These are phyloP conservation scores for Amniataba percoides DNA, from an alignment of 2,797 vertebrate species.

Conservation along the genomic window DNA sequence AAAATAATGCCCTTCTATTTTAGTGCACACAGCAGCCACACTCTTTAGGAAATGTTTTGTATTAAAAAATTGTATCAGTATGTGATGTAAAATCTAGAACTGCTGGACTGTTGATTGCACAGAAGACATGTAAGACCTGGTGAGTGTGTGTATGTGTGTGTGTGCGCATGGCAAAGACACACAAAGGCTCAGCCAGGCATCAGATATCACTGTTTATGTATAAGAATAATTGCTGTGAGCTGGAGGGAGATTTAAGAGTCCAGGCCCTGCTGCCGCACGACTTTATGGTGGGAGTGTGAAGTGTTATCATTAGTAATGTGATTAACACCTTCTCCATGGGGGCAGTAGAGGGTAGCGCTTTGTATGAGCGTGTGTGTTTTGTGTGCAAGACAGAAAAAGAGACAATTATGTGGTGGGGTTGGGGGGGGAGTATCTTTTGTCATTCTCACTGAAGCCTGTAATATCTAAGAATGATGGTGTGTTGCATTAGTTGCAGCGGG, in stretches of 20 bases:
- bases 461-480: conserved; percentile 44
- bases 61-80: neutral
- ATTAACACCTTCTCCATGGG: conserved; percentile 70
- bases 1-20: neutral
- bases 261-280: conserved; percentile 47
- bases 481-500: conserved; percentile 43
- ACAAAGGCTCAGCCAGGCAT: neutral
- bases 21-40: neutral
- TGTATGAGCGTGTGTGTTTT: conserved; percentile 53
- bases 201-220: conserved; percentile 36
- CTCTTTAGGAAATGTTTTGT: too few species aligned
- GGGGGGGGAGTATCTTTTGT: conserved; percentile 16
- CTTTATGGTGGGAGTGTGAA: conserved; percentile 68
- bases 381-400: conserved; percentile 50
- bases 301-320: conserved; percentile 77
- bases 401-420: conserved; percentile 47
- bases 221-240: conserved; percentile 47
- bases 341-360: conserved; percentile 38
- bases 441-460: conserved; percentile 42
- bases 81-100: conserved; percentile 1
- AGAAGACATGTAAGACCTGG: neutral
- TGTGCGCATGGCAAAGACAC: neutral
- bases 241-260: conserved; percentile 52
- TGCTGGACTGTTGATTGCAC: neutral
- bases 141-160: conserved; percentile 8